These are phyloP conservation scores for Melospiza georgiana DNA, from an alignment of 2,113 vertebrate genomes.

Conservation along the genomic window DNA sequence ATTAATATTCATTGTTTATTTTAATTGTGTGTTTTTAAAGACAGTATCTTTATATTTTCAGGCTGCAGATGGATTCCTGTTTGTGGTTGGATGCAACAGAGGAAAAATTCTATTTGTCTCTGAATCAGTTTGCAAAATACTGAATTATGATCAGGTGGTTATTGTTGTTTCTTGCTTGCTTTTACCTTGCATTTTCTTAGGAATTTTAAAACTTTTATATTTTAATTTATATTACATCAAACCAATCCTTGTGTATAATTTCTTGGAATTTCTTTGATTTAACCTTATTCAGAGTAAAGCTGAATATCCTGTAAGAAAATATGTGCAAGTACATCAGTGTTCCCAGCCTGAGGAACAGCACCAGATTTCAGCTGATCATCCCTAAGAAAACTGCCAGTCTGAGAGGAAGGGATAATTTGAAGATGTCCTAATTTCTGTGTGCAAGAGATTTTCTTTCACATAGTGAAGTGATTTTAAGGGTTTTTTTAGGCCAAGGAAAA, in stretches of 20 bases:
- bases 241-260: background rate
- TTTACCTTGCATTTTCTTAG: background rate
- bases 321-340: background rate
- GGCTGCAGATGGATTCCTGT: constrained; percentile 91
- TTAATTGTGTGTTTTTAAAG: background rate
- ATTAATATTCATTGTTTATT: background rate
- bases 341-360: background rate
- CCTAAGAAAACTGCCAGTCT: background rate
- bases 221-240: background rate
- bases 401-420: background rate
- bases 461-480: background rate
- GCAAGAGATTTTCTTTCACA: background rate
- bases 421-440: background rate
- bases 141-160: constrained; percentile 87
- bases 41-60: constrained; percentile 56
- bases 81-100: constrained; percentile 91
- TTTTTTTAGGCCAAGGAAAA: background rate
- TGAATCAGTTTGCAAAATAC: constrained; percentile 88
- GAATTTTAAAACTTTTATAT: background rate
- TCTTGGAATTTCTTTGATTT: background rate
- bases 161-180: background rate
- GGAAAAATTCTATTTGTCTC: constrained; percentile 93
- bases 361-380: background rate
- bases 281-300: background rate
- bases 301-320: background rate